Percentiles rank a stretch among this genome's conserved stretches.
Conservation (phyloP, 2,797 vertebrate species). For the Sebastes cheni region DNA sequence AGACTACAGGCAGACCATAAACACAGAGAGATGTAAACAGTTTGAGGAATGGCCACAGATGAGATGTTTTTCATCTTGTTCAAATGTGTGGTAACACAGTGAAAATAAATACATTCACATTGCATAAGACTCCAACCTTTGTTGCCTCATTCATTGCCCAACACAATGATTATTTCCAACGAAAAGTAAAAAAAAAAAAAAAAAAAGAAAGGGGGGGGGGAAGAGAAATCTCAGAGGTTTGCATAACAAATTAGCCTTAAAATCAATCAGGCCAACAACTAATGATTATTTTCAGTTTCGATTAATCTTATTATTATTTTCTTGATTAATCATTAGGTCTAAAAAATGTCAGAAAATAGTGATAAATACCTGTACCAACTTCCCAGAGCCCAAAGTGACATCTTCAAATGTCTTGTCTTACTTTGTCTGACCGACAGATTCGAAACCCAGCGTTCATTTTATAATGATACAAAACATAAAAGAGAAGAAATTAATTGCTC, state of each 20-base stretch:
- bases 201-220: too few relatives aligned
- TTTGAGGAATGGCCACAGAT: slow-evolving; percentile 32
- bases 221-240: neutral
- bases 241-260: neutral
- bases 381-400: neutral
- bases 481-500: too few relatives aligned
- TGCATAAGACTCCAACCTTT: neutral
- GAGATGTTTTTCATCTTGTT: slow-evolving; percentile 18
- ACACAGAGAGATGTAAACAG: slow-evolving; percentile 54
- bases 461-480: neutral
- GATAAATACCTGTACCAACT: neutral
- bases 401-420: neutral
- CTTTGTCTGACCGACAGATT: neutral
- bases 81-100: slow-evolving; percentile 17
- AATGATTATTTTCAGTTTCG: neutral
- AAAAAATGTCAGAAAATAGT: neutral
- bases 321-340: neutral
- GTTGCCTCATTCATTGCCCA: neutral
- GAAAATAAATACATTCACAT: slow-evolving; percentile 5
- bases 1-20: slow-evolving; percentile 38
- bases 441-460: neutral
- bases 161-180: neutral
- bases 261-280: neutral
- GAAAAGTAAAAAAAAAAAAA: neutral
- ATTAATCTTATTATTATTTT: neutral